phyloP scores from a whole-genome alignment of 1,140 invertebrate species.

The Heliothis virescens region DNA sequence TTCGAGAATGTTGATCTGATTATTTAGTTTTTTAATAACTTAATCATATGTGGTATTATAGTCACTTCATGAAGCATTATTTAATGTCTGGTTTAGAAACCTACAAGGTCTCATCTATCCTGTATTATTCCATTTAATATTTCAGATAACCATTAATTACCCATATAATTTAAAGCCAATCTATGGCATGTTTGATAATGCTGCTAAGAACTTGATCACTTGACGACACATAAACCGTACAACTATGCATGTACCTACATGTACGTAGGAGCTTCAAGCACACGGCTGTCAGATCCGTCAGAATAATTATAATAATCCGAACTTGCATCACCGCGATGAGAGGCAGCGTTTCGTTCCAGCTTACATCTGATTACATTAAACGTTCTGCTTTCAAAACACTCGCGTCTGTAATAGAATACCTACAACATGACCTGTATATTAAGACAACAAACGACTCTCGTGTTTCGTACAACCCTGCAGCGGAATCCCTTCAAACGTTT shows the following conservation, averaged over 20 bases:
- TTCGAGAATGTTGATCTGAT: neutral
- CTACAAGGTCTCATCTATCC: too few species aligned
- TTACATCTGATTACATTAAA: slow-evolving; percentile 9
- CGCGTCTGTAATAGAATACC: neutral
- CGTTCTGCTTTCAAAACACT: neutral
- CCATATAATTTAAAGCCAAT: too few species aligned
- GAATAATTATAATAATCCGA: slow-evolving; percentile 1
- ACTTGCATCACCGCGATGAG: neutral
- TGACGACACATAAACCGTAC: too few species aligned
- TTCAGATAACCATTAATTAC: too few species aligned
- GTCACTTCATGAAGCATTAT: too few species aligned
- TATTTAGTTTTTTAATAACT: neutral
- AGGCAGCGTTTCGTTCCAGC: neutral
- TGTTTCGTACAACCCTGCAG: neutral
- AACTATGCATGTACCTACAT: too few species aligned
- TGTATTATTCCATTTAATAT: too few species aligned
- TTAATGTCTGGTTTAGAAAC: too few species aligned
- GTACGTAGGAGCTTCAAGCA: neutral
- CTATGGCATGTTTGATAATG: too few species aligned
- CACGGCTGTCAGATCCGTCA: neutral
- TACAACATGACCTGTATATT: neutral
- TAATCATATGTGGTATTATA: neutral
- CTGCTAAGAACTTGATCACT: too few species aligned
- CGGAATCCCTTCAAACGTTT: slow-evolving; percentile 6
- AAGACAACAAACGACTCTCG: neutral